Evolutionary conservation across 1,140 invertebrate genomes (phyloP).

Genomic region (Babylonia areolata): DNA sequence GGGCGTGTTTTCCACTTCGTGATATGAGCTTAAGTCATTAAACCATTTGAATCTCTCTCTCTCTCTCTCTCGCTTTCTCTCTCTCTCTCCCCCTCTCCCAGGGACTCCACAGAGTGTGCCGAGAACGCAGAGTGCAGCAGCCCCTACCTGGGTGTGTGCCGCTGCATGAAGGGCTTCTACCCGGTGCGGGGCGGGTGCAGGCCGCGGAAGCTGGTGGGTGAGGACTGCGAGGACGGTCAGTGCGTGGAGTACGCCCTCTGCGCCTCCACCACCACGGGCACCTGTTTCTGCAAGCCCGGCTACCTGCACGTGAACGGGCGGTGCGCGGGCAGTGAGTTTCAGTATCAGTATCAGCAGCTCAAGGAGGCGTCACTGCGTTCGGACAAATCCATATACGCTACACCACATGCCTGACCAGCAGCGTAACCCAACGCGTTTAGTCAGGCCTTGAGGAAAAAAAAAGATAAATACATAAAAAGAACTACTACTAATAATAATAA

Average conservation of each 20-base stretch:
- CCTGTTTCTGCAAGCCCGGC: constrained; percentile 36
- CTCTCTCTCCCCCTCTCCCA: neutral
- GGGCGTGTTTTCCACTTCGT: too few species aligned
- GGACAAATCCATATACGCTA: too few species aligned
- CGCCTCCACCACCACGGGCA: constrained; percentile 24
- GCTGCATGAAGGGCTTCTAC: constrained; percentile 39
- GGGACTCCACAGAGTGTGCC: constrained; percentile 39
- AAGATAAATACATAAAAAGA: too few species aligned
- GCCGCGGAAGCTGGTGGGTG: constrained; percentile 24
- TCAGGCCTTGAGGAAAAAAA: too few species aligned
- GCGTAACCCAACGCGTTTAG: too few species aligned
- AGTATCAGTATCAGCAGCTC: too few species aligned
- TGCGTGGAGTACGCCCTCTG: constrained; percentile 38
- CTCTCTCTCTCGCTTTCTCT: too few species aligned
- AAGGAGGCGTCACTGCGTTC: too few species aligned
- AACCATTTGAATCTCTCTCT: too few species aligned
- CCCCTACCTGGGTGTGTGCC: constrained; percentile 28
- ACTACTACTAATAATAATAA: too few species aligned
- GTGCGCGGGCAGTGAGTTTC: constrained; percentile 41
- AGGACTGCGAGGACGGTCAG: constrained; percentile 38
- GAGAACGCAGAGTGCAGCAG: constrained; percentile 41
- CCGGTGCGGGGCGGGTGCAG: constrained; percentile 29
- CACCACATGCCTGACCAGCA: too few species aligned
- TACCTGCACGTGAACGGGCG: constrained; percentile 23
- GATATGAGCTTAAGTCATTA: too few species aligned